A percentile compares a stretch with the other conserved stretches of the same genome.
Evolutionary conservation across 92 coral and sea anemone genomes (phyloP).

Genomic region (Chrysogorgia sp.): DNA sequence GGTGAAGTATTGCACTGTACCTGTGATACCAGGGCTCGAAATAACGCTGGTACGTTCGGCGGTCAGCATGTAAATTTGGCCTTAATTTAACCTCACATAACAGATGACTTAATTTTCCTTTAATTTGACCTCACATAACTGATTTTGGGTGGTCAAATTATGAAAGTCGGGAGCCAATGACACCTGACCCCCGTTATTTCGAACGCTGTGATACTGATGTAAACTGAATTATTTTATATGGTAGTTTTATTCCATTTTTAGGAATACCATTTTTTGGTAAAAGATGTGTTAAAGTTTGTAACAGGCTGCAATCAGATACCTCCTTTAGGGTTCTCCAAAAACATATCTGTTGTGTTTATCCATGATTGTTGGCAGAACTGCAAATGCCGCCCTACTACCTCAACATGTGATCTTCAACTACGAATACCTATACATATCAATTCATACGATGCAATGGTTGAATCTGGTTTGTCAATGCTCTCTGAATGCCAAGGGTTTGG

Average conservation of each 20-base stretch:
- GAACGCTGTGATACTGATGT: too few relatives aligned
- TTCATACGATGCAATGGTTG: constrained; percentile 36
- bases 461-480: constrained; percentile 32
- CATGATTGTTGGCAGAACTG: constrained; percentile 43
- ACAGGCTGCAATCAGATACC: constrained; percentile 32
- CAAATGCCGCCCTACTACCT: constrained; percentile 54
- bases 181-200: too few relatives aligned
- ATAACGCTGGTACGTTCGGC: too few relatives aligned
- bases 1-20: too few relatives aligned
- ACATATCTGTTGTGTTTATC: constrained; percentile 22
- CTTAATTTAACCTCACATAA: too few relatives aligned
- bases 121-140: too few relatives aligned
- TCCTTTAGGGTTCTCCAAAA: constrained; percentile 35
- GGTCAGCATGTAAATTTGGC: too few relatives aligned
- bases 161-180: too few relatives aligned
- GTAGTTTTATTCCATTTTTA: neutral
- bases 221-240: neutral
- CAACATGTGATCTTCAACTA: constrained; percentile 53
- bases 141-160: too few relatives aligned
- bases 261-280: constrained; percentile 29
- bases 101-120: too few relatives aligned
- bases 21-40: too few relatives aligned
- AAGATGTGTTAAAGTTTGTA: constrained; percentile 44
- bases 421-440: constrained; percentile 48
- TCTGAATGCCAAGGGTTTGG: constrained; percentile 54